Percentiles rank a stretch among this genome's conserved stretches.
phyloP scores from a whole-genome alignment of 2,888 invertebrate genomes.

The Chesias legatella region DNA sequence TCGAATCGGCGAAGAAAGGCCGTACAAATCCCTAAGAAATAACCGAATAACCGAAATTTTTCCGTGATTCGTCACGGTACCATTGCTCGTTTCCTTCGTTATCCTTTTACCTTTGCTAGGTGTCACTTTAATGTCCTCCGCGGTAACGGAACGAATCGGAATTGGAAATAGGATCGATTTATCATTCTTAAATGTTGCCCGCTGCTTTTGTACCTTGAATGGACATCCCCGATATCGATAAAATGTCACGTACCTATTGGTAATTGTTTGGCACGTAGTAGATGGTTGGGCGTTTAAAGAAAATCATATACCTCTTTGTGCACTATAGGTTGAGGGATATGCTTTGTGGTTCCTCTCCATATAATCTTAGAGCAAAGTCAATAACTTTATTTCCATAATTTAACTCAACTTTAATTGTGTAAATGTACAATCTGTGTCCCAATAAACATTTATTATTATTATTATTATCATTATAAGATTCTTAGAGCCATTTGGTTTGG shows the following conservation, averaged over 20 bases:
- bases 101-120: conserved; percentile 36
- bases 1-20: conserved; percentile 78
- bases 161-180: conserved; percentile 67
- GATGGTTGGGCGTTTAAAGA: conserved; percentile 20
- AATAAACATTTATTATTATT: no score
- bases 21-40: conserved; percentile 80
- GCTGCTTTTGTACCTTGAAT: conserved; percentile 58
- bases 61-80: conserved; percentile 78
- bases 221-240: conserved; percentile 63
- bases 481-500: no score
- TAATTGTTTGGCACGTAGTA: conserved; percentile 52
- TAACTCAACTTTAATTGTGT: no score
- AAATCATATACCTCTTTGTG: neutral
- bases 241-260: conserved; percentile 75
- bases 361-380: no score
- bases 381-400: no score
- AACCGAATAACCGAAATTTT: conserved; percentile 81
- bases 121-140: conserved; percentile 62
- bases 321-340: no score
- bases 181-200: conserved; percentile 74
- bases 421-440: no score
- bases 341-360: no score
- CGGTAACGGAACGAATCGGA: conserved; percentile 72
- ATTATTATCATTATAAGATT: no score
- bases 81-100: conserved; percentile 56